Evolutionary conservation across 2,113 vertebrate genomes (phyloP).

Genomic region (Herpetotheres cachinnans): DNA sequence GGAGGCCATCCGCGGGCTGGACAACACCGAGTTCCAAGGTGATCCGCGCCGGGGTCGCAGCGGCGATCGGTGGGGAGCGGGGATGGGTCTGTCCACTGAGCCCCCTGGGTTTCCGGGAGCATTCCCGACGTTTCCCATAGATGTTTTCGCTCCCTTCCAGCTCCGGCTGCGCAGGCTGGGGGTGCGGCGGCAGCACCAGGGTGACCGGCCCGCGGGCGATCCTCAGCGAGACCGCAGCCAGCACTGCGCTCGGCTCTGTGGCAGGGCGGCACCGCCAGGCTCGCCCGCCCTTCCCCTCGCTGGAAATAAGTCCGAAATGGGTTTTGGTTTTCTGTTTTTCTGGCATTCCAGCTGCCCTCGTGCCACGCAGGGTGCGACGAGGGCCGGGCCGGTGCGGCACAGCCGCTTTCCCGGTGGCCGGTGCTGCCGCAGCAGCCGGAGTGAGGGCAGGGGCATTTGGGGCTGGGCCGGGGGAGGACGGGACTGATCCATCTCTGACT

Average conservation of each 20-base stretch:
- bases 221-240: no score
- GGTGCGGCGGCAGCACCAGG: not conserved
- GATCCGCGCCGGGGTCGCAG: not conserved
- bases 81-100: no score
- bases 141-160: not conserved
- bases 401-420: no score
- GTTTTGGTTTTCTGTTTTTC: not conserved
- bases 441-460: not conserved
- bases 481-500: not conserved
- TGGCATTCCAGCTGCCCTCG: not conserved
- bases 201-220: no score
- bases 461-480: not conserved
- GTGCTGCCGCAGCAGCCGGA: not conserved
- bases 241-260: no score
- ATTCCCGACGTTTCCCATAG: not conserved
- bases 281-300: not conserved
- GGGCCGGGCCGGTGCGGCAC: not conserved
- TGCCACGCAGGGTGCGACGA: not conserved
- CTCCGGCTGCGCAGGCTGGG: not conserved
- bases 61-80: no score
- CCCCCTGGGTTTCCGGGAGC: not conserved
- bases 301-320: not conserved
- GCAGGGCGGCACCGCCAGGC: no score
- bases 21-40: constrained; percentile 67
- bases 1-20: constrained; percentile 90